phyloP scores from a whole-genome alignment of 2,797 vertebrate species.

The Balearica regulorum region DNA sequence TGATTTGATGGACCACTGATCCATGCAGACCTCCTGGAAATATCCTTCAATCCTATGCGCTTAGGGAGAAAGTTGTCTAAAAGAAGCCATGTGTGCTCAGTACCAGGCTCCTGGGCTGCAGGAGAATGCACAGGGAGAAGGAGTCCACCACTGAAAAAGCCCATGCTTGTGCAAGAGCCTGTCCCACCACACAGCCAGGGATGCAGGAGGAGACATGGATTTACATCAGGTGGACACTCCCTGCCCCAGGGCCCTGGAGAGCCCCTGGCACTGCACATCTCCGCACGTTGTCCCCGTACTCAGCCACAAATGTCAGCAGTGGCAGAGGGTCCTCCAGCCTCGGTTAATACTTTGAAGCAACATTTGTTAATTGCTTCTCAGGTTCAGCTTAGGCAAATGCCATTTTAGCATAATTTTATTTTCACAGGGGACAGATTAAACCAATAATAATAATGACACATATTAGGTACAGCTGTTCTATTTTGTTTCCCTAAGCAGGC shows the following conservation, averaged over 20 bases:
- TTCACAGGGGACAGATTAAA: slow-evolving; percentile 5
- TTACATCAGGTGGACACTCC: not conserved
- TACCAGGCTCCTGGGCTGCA: not conserved
- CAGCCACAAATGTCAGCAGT: not conserved
- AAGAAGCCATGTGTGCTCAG: not conserved
- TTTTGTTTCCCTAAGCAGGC: not conserved
- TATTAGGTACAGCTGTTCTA: slow-evolving; percentile 18
- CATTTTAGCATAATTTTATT: slow-evolving; percentile 12
- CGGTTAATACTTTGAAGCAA: not conserved
- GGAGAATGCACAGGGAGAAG: not conserved
- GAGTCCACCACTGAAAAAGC: not conserved
- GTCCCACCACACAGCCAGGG: not conserved
- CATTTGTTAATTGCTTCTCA: slow-evolving; percentile 2
- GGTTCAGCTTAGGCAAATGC: not conserved
- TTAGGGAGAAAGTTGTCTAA: not conserved
- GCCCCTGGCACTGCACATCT: not conserved
- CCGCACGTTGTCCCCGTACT: accelerated
- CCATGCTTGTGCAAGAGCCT: not conserved
- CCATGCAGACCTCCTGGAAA: not conserved
- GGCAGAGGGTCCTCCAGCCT: not conserved
- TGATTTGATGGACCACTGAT: not conserved
- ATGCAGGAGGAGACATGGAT: not conserved
- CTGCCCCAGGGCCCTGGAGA: not conserved
- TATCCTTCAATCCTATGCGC: not conserved
- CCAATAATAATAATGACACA: not conserved